Base-by-base conservation (phyloP, 2,888 invertebrate genomes). In the Patella ulyssiponensis region DNA sequence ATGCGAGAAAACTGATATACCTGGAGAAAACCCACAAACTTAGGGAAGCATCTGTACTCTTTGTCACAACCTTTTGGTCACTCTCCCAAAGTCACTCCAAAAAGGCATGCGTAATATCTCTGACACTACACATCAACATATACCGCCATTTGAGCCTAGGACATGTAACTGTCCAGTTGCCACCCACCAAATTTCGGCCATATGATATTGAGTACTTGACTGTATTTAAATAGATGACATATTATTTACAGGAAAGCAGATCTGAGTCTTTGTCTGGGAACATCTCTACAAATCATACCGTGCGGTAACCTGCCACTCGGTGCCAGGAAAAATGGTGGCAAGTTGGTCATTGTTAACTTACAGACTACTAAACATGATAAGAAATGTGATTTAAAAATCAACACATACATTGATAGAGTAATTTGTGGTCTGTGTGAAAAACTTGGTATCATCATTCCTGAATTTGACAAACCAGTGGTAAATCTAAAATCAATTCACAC, bases 361-460 rank as follows among this genome's bases (percentile, higher is more conserved):
- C 99, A 99, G 91, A 95, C 96, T n/a, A 99, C 99, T 3, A 98
- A 98, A 93, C 97, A 98, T 93, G 97, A 98, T 90, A 96, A 96
- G 90, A 96, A 97, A 92, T 96, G 97, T 44, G 96, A 97, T 91
- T 92, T 98, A 79, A 93, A 96, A 73, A 97, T 98, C 83, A 95
- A 97, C 88, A 94, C 95, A 20, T 98, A 96, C 92, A 96, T 98
- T 0, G 98, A 98, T 91, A 94, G 95, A 77, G 94, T 98, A 73
- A 90, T 92, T 91, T 84, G 74, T n/a, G 71, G 79, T 51, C 78
- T 91, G 44, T 91, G 89, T 79, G 94, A 95, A 87, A 93, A 94
- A 79, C 92, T 98, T 58, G 94, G 94, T 15, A 88, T 97, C 33
- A 94, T 95, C 85, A 94, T 97, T 88, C 95, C 96, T 2, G 93